phyloP scores from a whole-genome alignment of 2,888 invertebrate genomes.

The Andricus quercusramuli region DNA sequence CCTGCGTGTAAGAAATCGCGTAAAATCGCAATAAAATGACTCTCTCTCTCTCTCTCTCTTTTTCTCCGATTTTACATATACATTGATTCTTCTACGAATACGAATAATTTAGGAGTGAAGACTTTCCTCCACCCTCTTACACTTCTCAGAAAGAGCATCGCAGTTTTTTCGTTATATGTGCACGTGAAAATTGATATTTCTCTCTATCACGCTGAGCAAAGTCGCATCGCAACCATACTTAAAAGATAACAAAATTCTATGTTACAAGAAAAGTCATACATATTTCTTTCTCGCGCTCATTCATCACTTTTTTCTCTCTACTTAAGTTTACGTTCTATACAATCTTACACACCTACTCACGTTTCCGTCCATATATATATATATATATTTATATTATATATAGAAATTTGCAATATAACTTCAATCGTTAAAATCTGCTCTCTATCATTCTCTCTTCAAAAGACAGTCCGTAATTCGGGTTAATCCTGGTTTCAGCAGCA shows the following conservation, averaged over 20 bases:
- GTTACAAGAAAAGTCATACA: slow-evolving; percentile 65
- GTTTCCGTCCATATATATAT: slow-evolving; percentile 55
- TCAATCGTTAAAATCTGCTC: slow-evolving; percentile 61
- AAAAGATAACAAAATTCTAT: slow-evolving; percentile 71
- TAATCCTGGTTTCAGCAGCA: slow-evolving; percentile 34
- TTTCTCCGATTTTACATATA: slow-evolving; percentile 20
- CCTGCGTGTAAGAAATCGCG: slow-evolving; percentile 51
- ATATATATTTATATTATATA: slow-evolving; percentile 46
- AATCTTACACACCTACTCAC: slow-evolving; percentile 68
- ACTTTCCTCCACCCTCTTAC: slow-evolving; percentile 46
- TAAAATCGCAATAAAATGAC: slow-evolving; percentile 50
- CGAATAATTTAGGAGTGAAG: slow-evolving; percentile 57
- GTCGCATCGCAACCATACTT: slow-evolving; percentile 57
- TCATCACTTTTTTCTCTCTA: slow-evolving; percentile 55
- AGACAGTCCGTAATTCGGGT: slow-evolving; percentile 53
- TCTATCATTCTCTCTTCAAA: slow-evolving; percentile 41
- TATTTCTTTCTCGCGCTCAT: slow-evolving; percentile 50
- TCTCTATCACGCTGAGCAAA: slow-evolving; percentile 27
- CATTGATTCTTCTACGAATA: slow-evolving; percentile 49
- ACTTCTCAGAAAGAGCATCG: slow-evolving; percentile 44
- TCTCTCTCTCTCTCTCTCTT: slow-evolving; percentile 49
- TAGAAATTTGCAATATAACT: slow-evolving; percentile 60
- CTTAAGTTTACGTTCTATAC: slow-evolving; percentile 70
- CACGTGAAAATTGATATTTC: slow-evolving; percentile 44
- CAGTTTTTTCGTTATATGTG: slow-evolving; percentile 44